Evolutionary conservation across 2,888 invertebrate species (phyloP).

Genomic region (Linnaemya tessellans): DNA sequence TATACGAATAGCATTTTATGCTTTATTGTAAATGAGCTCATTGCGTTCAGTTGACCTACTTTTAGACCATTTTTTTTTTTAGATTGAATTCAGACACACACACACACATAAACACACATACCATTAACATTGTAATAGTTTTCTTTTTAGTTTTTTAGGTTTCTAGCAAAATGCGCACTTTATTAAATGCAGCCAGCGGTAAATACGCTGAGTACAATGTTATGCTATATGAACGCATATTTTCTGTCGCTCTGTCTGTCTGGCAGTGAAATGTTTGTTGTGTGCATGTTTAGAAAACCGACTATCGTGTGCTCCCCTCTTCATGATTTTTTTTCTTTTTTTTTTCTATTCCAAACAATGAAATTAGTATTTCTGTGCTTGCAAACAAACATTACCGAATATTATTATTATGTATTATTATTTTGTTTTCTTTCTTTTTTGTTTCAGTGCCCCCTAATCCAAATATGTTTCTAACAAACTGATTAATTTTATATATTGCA

Average conservation of each 20-base stretch:
- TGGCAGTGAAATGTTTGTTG: not conserved
- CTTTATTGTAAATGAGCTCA: slow-evolving; percentile 68
- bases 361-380: slow-evolving; percentile 9
- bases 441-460: slow-evolving; percentile 27
- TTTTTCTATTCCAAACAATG: slow-evolving; percentile 20
- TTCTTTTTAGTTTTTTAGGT: slow-evolving; percentile 47
- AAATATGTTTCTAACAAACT: not conserved
- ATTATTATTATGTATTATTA: not conserved
- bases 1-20: slow-evolving; percentile 11
- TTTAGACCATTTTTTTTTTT: slow-evolving; percentile 47
- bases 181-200: slow-evolving; percentile 52
- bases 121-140: slow-evolving; percentile 47
- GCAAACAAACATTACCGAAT: slow-evolving; percentile 40
- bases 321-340: not conserved
- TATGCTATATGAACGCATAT: slow-evolving; percentile 47
- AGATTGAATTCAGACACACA: slow-evolving; percentile 53
- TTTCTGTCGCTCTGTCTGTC: not conserved
- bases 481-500: no score
- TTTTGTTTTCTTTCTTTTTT: not conserved
- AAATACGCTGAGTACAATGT: slow-evolving; percentile 49
- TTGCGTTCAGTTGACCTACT: slow-evolving; percentile 70
- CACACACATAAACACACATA: not conserved
- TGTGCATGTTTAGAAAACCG: not conserved
- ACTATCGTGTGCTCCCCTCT: slow-evolving; percentile 16
- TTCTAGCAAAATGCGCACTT: slow-evolving; percentile 53